Evolutionary conservation across 2,888 invertebrate species (phyloP), one percentile per base, ranked within the genome.

Genomic region (Pandemis cinnamomeana): DNA sequence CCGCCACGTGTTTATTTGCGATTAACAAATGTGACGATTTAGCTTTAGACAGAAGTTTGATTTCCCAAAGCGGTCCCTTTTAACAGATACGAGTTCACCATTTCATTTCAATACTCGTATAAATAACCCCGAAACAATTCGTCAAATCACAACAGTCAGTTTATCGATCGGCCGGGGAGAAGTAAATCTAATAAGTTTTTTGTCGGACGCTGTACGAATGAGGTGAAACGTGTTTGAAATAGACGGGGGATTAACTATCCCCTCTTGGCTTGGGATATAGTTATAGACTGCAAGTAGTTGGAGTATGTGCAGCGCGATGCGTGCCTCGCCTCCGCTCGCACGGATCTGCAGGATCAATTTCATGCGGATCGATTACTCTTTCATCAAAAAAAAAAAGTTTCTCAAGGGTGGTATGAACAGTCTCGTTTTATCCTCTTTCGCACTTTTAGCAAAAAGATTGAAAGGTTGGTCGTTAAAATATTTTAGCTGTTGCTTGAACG

Each of bases 161-260:
- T 82, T 88, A 92, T 92, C 86, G 91, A 93, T 92, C 87, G 87
- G 77, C 78, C 79, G 79, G 83, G 84, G 85, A 80, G 78, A 77
- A 87, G 86, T 91, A 90, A 92, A 92, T 93, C 91, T 91, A 92
- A 93, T 93, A 92, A 91, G 87, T 89, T 91, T 93, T 93, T 93
- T 92, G 87, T 92, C 84, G 87, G 87, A 87, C 89, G 90, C 89
- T 89, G 89, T 90, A 90, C 90, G 92, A 91, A 92, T 93, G 93
- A 93, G 89, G 92, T 91, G 89, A 92, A 93, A 93, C 93, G 93
- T 93, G 93, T 94, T 93, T 90, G 92, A 92, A 91, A 93, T 92
- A 92, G 93, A 92, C 93, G 90, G 92, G 91, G 93, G 93, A 92
- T 93, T 93, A 93, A 89, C 88, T 91, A 87, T 89, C 92, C 93